phyloP scores from a whole-genome alignment of 2,797 vertebrate genomes.

The Hephaestus fuliginosus region DNA sequence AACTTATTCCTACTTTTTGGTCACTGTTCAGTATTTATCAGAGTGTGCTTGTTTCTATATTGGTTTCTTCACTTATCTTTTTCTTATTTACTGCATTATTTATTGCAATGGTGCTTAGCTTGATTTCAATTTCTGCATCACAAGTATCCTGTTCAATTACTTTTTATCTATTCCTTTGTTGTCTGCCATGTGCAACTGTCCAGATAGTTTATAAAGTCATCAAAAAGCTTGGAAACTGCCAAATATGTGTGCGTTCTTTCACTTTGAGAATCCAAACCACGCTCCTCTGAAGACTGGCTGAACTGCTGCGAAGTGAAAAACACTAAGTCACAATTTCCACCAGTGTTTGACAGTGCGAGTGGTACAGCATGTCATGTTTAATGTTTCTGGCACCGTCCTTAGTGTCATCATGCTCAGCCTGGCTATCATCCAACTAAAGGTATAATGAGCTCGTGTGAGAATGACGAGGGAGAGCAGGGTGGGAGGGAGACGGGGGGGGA shows the following conservation, averaged over 20 bases:
- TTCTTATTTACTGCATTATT: neutral
- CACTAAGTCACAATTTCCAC: slow-evolving; percentile 40
- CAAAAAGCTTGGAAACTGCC: neutral
- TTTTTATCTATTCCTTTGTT: neutral
- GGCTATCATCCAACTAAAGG: slow-evolving; percentile 71
- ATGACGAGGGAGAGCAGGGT: slow-evolving; percentile 17
- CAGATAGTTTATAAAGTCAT: neutral
- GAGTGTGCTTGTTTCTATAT: neutral
- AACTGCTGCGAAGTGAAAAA: slow-evolving; percentile 31
- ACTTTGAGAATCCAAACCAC: neutral
- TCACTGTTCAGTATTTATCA: neutral
- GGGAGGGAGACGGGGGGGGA: slow-evolving; percentile 7
- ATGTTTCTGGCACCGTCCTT: slow-evolving; percentile 68
- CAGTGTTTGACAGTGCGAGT: slow-evolving; percentile 54
- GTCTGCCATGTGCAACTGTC: neutral
- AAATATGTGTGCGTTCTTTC: neutral
- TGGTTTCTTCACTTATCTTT: neutral
- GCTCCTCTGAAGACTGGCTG: neutral
- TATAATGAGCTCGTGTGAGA: slow-evolving; percentile 71
- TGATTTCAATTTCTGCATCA: neutral
- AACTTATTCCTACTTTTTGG: neutral
- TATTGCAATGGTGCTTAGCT: neutral
- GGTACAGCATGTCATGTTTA: slow-evolving; percentile 59
- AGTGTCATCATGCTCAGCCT: slow-evolving; percentile 73
- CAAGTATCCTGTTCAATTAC: neutral